phyloP scores from a whole-genome alignment of 92 coral and sea anemone species.

The Muricea muricata region DNA sequence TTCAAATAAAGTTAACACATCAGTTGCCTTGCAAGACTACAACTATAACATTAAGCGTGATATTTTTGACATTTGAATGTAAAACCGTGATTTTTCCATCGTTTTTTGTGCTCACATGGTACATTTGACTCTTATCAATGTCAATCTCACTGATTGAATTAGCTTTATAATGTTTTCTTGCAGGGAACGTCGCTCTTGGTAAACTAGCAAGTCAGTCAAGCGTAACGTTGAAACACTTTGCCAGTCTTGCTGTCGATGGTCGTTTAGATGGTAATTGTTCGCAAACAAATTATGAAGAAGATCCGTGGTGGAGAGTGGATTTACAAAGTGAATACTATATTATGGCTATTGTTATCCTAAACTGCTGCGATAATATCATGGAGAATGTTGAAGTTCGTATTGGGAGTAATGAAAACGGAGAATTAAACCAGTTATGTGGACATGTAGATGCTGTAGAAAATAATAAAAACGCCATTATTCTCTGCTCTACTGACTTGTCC shows the following conservation, averaged over 20 bases:
- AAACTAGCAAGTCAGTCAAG: conserved; percentile 27
- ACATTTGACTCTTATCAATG: too few species aligned
- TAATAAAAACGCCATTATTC: not conserved
- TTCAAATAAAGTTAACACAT: too few species aligned
- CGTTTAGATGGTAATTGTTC: conserved; percentile 16
- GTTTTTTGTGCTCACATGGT: too few species aligned
- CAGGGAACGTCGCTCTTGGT: conserved; percentile 39
- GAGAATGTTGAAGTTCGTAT: conserved; percentile 11
- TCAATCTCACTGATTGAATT: too few species aligned
- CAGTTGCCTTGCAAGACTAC: too few species aligned
- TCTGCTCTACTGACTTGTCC: conserved; percentile 6
- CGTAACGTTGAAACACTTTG: not conserved
- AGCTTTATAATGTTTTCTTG: not conserved
- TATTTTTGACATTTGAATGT: too few species aligned
- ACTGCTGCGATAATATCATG: conserved; percentile 27
- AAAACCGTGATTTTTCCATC: too few species aligned
- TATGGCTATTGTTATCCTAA: conserved; percentile 21
- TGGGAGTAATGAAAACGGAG: not conserved
- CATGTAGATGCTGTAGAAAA: not conserved
- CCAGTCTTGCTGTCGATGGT: conserved; percentile 30
- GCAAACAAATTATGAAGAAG: conserved; percentile 14
- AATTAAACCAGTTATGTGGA: conserved; percentile 22
- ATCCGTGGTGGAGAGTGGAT: conserved; percentile 48
- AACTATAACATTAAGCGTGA: too few species aligned
- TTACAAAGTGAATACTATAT: not conserved